Conservation (phyloP, 2,113 vertebrate genomes). For the Apodemus speciosus region DNA sequence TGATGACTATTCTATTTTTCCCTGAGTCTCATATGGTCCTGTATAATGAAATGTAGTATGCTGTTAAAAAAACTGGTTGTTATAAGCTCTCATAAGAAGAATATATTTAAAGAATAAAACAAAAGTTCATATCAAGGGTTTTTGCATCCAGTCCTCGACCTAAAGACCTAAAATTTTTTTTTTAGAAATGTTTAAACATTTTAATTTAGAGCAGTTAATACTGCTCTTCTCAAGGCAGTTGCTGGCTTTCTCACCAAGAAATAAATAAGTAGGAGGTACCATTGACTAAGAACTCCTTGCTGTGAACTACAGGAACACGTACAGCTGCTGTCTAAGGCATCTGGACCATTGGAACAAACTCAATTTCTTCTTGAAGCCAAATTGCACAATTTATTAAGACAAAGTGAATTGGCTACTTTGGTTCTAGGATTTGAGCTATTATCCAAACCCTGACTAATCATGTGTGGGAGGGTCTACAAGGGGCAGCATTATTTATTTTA, state of each 20-base stretch:
- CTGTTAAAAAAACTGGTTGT: constrained; percentile 9
- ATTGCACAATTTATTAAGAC: constrained; percentile 76
- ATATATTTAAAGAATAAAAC: constrained; percentile 22
- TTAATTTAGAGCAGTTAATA: constrained; percentile 54
- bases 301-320: constrained; percentile 84
- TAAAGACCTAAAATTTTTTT: constrained; percentile 58
- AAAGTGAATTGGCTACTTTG: constrained; percentile 75
- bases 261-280: constrained; percentile 85
- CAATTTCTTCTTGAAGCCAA: constrained; percentile 74
- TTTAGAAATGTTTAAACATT: constrained; percentile 26
- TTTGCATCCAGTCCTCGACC: neutral
- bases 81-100: constrained; percentile 21
- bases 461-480: neutral
- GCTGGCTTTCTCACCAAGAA: constrained; percentile 65
- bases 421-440: constrained; percentile 64
- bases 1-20: neutral
- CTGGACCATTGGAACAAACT: constrained; percentile 71
- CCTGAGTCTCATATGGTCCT: neutral
- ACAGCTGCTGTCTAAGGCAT: constrained; percentile 82
- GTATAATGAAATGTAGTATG: neutral
- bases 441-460: constrained; percentile 26
- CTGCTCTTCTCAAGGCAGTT: constrained; percentile 65
- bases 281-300: constrained; percentile 84
- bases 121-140: constrained; percentile 10
- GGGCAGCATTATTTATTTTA: neutral